Evolutionary conservation across 2,888 invertebrate genomes (phyloP), one percentile per base, ranked within the genome.

Genomic region (Tanytarsus gracilentus): DNA sequence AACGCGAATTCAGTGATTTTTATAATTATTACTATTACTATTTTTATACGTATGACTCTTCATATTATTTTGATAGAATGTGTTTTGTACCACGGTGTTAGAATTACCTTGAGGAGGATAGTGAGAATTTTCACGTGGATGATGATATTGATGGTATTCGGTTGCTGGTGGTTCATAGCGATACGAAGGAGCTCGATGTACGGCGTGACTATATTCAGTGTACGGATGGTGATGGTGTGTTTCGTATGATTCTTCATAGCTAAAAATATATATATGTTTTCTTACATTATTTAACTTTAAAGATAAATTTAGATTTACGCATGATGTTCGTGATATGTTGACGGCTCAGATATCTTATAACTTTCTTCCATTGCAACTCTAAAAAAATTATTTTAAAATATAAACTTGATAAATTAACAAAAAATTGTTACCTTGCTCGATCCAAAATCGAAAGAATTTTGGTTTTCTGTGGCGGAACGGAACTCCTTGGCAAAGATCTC

Each of bases 401-500:
- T n/a, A 40, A 40, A 8, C 2, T 49, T n/a, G 14, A 49, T 11
- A 26, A 16, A 8, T n/a, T 14, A 49, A 26, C 23, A 23, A 49
- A 25, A 25, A 11, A 49, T 40, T 18, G 6, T 49, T 26, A 49
- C 49, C 49, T 49, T 1, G 89, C 89, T 61, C 88, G 80, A 72
- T 89, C 89, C 66, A 90, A 75, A 67, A 90, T 90, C 64, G 88
- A 88, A 76, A 89, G 80, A 62, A 89, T 88, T 76, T 89, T 89
- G 62, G 84, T 82, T 74, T 88, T 88, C 62, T 82, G 81, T 52
- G 84, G 80, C 69, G 81, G 79, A 52, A 76, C 78, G 67, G 75
- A 21, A 9, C 40, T 48, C 2, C 39, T 7, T 18, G 58, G 48
- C 14, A 40, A 21, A 16, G 44, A 11, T 44, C 58, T 14, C 11